These are phyloP conservation scores for Nysson spinosus DNA, from an alignment of 2,888 invertebrate species.

Conservation along the genomic window DNA sequence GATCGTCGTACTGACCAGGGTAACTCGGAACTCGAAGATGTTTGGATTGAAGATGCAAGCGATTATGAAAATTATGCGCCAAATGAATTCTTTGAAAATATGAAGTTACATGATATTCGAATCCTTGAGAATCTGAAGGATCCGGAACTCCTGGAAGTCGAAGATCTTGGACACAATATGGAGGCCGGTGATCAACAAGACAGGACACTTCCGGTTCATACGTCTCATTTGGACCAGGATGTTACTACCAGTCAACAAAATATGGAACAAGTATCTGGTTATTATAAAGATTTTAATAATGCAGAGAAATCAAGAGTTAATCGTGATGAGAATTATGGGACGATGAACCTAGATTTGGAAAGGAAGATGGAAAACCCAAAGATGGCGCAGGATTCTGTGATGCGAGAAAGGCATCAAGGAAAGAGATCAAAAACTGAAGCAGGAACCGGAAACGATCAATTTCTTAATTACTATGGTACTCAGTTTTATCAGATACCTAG, in stretches of 20 bases:
- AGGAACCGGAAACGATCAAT: no score
- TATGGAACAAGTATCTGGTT: no score
- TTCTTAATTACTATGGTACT: no score
- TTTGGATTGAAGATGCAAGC: constrained; percentile 39
- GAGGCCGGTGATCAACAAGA: neutral
- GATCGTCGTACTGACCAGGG: neutral
- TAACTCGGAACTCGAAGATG: constrained; percentile 24
- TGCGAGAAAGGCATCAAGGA: neutral
- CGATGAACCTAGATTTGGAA: no score
- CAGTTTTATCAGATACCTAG: neutral
- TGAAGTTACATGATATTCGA: constrained; percentile 19
- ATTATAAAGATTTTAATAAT: no score
- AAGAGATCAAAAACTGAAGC: no score
- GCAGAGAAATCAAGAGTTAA: no score
- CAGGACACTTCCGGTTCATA: neutral
- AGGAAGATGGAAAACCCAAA: no score
- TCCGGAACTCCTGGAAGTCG: constrained; percentile 61
- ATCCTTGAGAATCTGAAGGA: constrained; percentile 30
- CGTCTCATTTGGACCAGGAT: neutral
- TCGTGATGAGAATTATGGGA: no score
- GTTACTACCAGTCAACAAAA: no score
- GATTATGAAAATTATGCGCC: constrained; percentile 43
- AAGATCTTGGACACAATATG: constrained; percentile 19
- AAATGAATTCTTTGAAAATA: constrained; percentile 51
- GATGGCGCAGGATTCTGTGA: neutral